phyloP scores from a whole-genome alignment of 2,888 invertebrate genomes.

The Synergus itoensis region DNA sequence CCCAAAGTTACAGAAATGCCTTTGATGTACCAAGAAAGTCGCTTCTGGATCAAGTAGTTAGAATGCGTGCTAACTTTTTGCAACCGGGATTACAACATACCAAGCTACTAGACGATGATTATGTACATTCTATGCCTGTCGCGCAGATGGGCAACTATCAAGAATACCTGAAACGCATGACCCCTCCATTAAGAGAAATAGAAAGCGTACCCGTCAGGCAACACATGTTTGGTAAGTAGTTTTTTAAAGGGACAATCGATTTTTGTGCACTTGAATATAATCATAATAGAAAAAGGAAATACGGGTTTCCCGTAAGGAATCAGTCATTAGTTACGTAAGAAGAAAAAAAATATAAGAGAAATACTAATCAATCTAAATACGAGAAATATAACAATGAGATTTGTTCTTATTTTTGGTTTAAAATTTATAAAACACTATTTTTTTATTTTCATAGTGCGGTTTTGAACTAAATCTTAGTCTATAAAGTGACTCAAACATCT shows the following conservation, averaged over 20 bases:
- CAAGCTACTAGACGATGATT: conserved; percentile 91
- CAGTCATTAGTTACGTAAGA: neutral
- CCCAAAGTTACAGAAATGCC: conserved; percentile 91
- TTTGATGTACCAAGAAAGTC: conserved; percentile 95
- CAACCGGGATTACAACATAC: conserved; percentile 88
- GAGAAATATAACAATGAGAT: neutral
- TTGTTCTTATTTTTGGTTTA: neutral
- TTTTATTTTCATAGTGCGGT: too few relatives aligned
- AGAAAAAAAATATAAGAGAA: neutral
- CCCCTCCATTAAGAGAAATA: conserved; percentile 94
- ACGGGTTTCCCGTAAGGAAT: neutral
- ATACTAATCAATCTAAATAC: neutral
- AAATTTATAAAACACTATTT: neutral
- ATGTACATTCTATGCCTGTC: conserved; percentile 96
- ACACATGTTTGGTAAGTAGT: conserved; percentile 93
- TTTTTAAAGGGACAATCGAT: neutral
- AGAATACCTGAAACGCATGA: conserved; percentile 96
- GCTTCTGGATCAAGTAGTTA: conserved; percentile 93
- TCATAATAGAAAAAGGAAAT: neutral
- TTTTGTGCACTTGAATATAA: neutral
- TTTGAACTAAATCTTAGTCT: too few relatives aligned
- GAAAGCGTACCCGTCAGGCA: conserved; percentile 96
- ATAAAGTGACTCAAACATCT: too few relatives aligned
- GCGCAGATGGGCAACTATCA: conserved; percentile 99
- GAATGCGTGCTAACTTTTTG: conserved; percentile 96